Evolutionary conservation across 1,140 invertebrate species (phyloP).

Genomic region (Eufriesea mexicana): DNA sequence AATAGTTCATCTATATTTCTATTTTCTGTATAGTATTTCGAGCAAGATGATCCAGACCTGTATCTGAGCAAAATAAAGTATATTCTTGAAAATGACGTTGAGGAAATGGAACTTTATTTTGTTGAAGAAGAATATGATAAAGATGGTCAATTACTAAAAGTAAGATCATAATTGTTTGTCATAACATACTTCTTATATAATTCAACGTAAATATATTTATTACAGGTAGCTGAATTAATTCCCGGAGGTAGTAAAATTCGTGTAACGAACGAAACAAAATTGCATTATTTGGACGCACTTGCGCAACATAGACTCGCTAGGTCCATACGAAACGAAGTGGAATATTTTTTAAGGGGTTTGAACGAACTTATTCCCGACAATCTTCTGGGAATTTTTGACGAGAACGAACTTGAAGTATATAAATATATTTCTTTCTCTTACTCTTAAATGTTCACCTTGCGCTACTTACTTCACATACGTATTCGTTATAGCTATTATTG

Average conservation of each 20-base stretch:
- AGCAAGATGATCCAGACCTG: slow-evolving; percentile 96
- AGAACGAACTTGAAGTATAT: slow-evolving; percentile 95
- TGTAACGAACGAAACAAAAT: slow-evolving; percentile 90
- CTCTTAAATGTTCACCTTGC: neutral
- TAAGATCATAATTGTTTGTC: slow-evolving; percentile 19
- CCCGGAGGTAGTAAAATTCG: slow-evolving; percentile 81
- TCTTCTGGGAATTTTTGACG: slow-evolving; percentile 96
- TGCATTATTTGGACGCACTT: slow-evolving; percentile 93
- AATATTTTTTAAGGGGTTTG: slow-evolving; percentile 94
- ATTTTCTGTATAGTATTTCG: slow-evolving; percentile 89
- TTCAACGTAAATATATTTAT: neutral
- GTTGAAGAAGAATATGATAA: slow-evolving; percentile 94
- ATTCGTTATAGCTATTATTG: slow-evolving; percentile 88
- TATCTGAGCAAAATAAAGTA: slow-evolving; percentile 96
- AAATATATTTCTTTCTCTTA: neutral
- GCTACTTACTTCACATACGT: neutral
- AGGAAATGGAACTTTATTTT: slow-evolving; percentile 93
- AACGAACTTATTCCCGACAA: slow-evolving; percentile 96
- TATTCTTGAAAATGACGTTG: slow-evolving; percentile 94
- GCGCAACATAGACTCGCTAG: slow-evolving; percentile 94
- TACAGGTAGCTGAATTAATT: slow-evolving; percentile 78
- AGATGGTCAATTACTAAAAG: slow-evolving; percentile 88
- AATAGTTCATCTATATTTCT: neutral
- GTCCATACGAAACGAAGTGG: slow-evolving; percentile 91
- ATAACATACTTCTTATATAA: neutral